These are phyloP conservation scores for Cephus sareptanus DNA, from an alignment of 2,888 invertebrate genomes.

Conservation along the genomic window DNA sequence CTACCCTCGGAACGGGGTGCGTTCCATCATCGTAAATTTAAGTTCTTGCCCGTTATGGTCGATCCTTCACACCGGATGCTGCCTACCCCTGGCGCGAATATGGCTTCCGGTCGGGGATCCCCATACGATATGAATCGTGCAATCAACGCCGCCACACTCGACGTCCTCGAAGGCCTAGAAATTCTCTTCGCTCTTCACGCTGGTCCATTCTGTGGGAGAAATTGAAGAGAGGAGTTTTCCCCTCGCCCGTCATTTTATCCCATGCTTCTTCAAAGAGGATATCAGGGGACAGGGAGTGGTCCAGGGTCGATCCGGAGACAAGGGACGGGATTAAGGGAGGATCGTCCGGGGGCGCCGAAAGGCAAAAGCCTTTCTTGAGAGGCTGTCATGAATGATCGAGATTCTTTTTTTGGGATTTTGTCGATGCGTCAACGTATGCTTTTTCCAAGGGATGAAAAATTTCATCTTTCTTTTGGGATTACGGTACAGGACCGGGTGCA, in stretches of 20 bases:
- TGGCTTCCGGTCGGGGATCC: not conserved
- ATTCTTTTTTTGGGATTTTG: not conserved
- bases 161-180: not conserved
- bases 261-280: not conserved
- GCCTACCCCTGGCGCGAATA: not conserved
- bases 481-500: not conserved
- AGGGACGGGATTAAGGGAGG: not conserved
- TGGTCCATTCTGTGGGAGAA: not conserved
- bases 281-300: not conserved
- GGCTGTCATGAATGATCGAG: not conserved
- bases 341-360: not conserved
- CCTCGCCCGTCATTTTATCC: not conserved
- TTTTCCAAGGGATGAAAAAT: not conserved
- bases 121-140: conserved; percentile 39
- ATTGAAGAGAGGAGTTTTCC: not conserved
- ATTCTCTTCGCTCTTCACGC: not conserved
- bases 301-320: not conserved
- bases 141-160: conserved; percentile 27
- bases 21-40: conserved; percentile 35
- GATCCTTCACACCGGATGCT: conserved; percentile 2
- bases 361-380: not conserved
- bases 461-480: not conserved
- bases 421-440: not conserved
- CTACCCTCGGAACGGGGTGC: not conserved
- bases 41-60: conserved; percentile 34